Evolutionary conservation across 2,888 invertebrate genomes (phyloP).

Genomic region (Latrodectus hesperus): DNA sequence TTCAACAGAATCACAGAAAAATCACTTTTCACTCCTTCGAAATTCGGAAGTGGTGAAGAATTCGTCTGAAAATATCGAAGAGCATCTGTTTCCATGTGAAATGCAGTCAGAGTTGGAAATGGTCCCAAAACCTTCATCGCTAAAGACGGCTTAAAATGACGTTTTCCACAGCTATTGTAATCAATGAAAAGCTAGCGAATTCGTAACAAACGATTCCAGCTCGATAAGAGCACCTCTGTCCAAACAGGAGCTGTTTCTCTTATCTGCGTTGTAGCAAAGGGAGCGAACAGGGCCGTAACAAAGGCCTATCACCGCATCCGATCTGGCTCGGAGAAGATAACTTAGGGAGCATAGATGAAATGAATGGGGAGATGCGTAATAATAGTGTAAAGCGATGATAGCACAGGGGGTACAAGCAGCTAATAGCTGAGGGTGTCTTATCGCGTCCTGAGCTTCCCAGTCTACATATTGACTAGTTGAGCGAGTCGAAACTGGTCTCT

Average conservation of each 20-base stretch:
- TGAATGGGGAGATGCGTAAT: constrained; percentile 55
- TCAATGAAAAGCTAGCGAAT: constrained; percentile 65
- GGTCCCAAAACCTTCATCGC: constrained; percentile 20
- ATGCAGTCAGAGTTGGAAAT: background rate
- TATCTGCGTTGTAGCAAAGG: constrained; percentile 60
- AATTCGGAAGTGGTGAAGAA: background rate
- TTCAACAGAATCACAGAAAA: background rate
- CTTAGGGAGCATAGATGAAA: constrained; percentile 34
- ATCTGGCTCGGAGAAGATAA: constrained; percentile 53
- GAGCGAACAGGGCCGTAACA: constrained; percentile 56
- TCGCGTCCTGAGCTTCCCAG: constrained; percentile 35
- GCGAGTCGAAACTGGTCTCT: constrained; percentile 9
- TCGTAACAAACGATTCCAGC: constrained; percentile 42
- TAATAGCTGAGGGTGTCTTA: constrained; percentile 63
- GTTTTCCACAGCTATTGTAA: constrained; percentile 55
- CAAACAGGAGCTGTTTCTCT: constrained; percentile 52
- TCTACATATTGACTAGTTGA: constrained; percentile 59
- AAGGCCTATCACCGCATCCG: constrained; percentile 59
- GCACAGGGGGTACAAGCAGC: constrained; percentile 33
- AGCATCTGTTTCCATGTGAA: background rate
- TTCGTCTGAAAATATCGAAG: background rate
- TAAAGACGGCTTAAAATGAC: constrained; percentile 25
- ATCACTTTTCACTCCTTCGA: background rate
- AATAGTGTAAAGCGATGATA: constrained; percentile 64
- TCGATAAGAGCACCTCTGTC: constrained; percentile 37